A percentile compares a stretch with the other conserved stretches of the same genome.
Conservation (phyloP, 2,113 vertebrate genomes). For the Oryzias javanicus region DNA sequence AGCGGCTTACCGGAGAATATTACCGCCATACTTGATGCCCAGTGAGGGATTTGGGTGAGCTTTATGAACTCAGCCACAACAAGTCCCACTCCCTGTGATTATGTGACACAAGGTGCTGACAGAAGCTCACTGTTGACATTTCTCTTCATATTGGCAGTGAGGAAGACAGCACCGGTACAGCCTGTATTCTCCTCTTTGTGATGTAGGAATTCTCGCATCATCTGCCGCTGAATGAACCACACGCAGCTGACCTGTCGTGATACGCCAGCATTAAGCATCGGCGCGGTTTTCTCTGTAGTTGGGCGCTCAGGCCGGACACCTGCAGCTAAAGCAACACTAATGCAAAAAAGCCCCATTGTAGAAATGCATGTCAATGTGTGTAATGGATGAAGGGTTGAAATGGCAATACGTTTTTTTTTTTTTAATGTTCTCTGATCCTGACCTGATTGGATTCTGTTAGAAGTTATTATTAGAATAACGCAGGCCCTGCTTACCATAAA, state of each 20-base stretch:
- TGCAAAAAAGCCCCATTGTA: constrained; percentile 59
- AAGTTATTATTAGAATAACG: constrained; percentile 66
- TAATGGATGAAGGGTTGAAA: constrained; percentile 67
- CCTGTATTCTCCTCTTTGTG: constrained; percentile 49
- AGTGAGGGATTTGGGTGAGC: constrained; percentile 48
- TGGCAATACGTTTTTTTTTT: constrained; percentile 36
- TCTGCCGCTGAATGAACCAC: constrained; percentile 53
- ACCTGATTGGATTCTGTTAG: constrained; percentile 62
- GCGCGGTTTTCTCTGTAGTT: constrained; percentile 41
- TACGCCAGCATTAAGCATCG: constrained; percentile 38
- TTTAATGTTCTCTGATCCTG: constrained; percentile 35
- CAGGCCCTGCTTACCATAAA: constrained; percentile 71
- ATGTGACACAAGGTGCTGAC: constrained; percentile 61
- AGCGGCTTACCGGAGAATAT: constrained; percentile 49
- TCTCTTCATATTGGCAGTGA: constrained; percentile 72
- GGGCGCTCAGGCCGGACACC: constrained; percentile 41
- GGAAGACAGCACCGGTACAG: constrained; percentile 37
- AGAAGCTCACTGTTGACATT: constrained; percentile 70
- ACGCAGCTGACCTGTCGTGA: constrained; percentile 50
- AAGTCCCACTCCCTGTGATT: constrained; percentile 55
- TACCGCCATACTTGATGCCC: constrained; percentile 45
- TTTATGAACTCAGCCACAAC: constrained; percentile 56
- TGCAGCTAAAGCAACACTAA: constrained; percentile 66
- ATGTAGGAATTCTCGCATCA: constrained; percentile 44
- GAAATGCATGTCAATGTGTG: constrained; percentile 44